Evolutionary conservation across 2,888 invertebrate genomes (phyloP), one percentile per base, ranked within the genome.

Genomic region (Noctua pronuba): DNA sequence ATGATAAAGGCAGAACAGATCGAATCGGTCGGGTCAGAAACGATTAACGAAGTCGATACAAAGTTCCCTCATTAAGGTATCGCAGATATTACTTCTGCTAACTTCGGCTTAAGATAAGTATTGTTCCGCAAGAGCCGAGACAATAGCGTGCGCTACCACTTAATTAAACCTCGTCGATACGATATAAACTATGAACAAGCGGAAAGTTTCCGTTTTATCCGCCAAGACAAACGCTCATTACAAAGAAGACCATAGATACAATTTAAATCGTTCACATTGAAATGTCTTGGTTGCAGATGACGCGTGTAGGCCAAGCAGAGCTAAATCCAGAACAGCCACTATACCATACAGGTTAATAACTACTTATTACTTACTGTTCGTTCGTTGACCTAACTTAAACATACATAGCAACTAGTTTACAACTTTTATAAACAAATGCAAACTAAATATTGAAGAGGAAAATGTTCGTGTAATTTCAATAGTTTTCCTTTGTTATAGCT

Each of bases 61-160:
- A 96, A 96, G 95, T 96, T 96, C 94, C 92, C 96, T 96, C 96
- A 96, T 96, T 96, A 96, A 95, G 95, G 95, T 95, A 96, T 95
- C 95, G 95, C 90, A 93, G 95, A 95, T 96, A 96, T 96, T 95
- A 95, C 95, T 96, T 96, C 92, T 94, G 94, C 93, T 87, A 95
- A 96, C 94, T 96, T 95, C 88, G 92, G 91, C 94, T 93, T 91
- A 91, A 94, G 95, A 95, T 95, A 96, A 96, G 95, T 95, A 95
- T 95, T 96, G 95, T 96, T 96, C 94, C 92, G 89, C 94, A 93
- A 95, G 94, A 94, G 90, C 91, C 93, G 93, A 95, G 94, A 95
- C 95, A 96, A 95, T 94, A 94, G 95, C 94, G 94, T 94, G 94
- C 94, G 93, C 94, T 94, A 93, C 95, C 94, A 94, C 95, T 95